These are phyloP conservation scores for Darevskia nairensis DNA, from an alignment of 2,797 vertebrate genomes.

Conservation along the genomic window DNA sequence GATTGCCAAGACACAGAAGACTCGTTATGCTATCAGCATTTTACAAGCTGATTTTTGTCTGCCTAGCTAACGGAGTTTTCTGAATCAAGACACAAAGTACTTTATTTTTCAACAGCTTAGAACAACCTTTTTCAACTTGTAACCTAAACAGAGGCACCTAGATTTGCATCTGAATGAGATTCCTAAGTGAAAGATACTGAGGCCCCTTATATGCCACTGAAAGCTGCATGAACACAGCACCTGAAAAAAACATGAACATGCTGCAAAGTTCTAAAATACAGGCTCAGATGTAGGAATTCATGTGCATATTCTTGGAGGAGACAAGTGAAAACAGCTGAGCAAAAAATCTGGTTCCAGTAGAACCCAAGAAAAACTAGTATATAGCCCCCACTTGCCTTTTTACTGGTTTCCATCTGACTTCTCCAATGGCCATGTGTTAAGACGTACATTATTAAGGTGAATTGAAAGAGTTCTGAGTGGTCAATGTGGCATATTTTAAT, in stretches of 20 bases:
- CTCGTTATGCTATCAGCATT: not conserved
- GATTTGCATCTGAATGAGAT: not conserved
- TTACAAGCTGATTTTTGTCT: slow-evolving; percentile 39
- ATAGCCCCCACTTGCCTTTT: not conserved
- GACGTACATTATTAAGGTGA: not conserved
- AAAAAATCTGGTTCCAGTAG: not conserved
- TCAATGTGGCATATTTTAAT: not conserved
- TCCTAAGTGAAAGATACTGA: slow-evolving; percentile 27
- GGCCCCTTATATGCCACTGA: not conserved
- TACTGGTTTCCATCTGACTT: not conserved
- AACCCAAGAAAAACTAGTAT: not conserved
- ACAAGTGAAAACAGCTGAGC: not conserved
- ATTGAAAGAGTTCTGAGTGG: not conserved
- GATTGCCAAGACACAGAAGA: slow-evolving; percentile 7
- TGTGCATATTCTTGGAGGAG: not conserved
- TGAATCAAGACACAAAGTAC: slow-evolving; percentile 28
- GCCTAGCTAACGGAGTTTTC: not conserved
- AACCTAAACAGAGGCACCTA: slow-evolving; percentile 24
- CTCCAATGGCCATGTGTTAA: not conserved
- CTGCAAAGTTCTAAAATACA: not conserved
- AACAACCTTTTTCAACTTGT: slow-evolving; percentile 37
- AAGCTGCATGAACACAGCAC: slow-evolving; percentile 3
- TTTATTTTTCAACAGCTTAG: slow-evolving; percentile 26
- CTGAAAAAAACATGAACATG: not conserved
- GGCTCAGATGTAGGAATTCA: not conserved